Base-by-base conservation (phyloP, 2,113 vertebrate species). In the Rhinogobius similis region DNA sequence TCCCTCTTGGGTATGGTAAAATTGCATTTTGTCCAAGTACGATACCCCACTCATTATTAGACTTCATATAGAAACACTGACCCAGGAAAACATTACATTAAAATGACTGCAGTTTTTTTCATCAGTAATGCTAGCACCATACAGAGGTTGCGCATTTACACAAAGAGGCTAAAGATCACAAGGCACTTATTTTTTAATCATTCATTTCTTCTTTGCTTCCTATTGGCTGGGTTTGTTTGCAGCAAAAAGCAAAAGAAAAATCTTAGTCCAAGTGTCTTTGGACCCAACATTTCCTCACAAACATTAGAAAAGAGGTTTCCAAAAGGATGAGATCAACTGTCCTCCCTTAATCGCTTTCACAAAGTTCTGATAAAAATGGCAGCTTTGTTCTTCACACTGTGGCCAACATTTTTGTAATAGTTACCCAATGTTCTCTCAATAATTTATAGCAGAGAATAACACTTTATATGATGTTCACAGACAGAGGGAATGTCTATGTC, bases 161-260 rank as follows among this genome's bases (percentile, higher is more conserved):
- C 93, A 88, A 91, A 91, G 92, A 94, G 88, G 89, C 91, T 94
- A 95, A 92, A 92, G 94, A 96, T 97, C 93, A 92, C 95, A 94
- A 99, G 97, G 97, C 97, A 99, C 97, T 98, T 98, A 87, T 94
- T 55, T 91, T 89, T 72, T 74, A 79, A 71, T 44, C 76, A 65
- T 29, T 52, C 73, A 81, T 69, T 53, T 77, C 61, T 48, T 90
- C 77, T 68, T 83, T 92, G 83, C 58, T 64, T 73, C 75, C 67
- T 24, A 69, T 69, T 62, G 70, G 84, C 82, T 53, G 76, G 73
- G 79, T 69, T 91, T 83, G 80, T 77, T 66, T 59, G 50, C 85
- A 82, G 87, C 64, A 70, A 75, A 36, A 36, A 36, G 32, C 78
- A 76, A 71, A 78, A 76, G 29, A 76, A 65, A 73, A 18, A 21